phyloP scores from a whole-genome alignment of 2,797 vertebrate species.

The Spinus olivaceus region DNA sequence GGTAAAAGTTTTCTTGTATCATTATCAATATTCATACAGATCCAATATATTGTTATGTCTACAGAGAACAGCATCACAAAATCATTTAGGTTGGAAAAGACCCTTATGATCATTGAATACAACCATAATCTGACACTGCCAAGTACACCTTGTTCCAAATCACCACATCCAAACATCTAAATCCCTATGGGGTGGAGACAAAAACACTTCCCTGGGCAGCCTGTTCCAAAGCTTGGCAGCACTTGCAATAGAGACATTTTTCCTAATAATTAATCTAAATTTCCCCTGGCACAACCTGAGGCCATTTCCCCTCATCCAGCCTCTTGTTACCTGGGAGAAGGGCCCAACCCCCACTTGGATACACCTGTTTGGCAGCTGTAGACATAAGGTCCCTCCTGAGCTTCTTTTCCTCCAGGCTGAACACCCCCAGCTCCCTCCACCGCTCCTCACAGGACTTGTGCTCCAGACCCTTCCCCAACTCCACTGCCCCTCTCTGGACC shows the following conservation, averaged over 20 bases:
- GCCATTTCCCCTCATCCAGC: neutral
- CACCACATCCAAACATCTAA: neutral
- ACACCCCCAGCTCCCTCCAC: neutral
- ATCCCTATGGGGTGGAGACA: neutral
- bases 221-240: neutral
- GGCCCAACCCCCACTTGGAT: accelerated
- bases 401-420: neutral
- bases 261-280: neutral
- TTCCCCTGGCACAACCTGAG: neutral
- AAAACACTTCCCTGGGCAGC: neutral
- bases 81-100: neutral
- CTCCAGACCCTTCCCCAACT: neutral
- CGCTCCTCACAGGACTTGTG: accelerated
- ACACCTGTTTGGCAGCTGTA: neutral
- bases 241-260: neutral
- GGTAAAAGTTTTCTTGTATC: neutral
- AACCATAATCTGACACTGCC: neutral
- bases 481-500: accelerated
- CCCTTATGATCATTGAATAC: neutral
- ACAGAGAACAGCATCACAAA: neutral
- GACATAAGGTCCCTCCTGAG: neutral
- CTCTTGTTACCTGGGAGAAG: neutral
- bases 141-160: neutral
- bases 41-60: neutral
- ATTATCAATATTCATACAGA: neutral